Evolutionary conservation across 1,140 invertebrate species (phyloP).

Genomic region (Drosophila miranda): DNA sequence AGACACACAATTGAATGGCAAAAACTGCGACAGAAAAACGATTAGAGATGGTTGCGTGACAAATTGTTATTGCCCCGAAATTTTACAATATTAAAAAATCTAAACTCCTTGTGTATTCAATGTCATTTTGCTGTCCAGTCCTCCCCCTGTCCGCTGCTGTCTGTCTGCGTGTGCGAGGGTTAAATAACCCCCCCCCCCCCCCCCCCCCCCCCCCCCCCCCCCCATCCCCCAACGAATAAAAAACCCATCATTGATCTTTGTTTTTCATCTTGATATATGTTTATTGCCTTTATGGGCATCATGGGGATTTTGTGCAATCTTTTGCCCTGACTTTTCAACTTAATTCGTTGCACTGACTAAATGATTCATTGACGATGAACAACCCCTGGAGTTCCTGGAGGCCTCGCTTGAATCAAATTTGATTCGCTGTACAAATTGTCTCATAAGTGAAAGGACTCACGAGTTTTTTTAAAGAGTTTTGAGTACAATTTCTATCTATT

Average conservation of each 20-base stretch:
- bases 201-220: background rate
- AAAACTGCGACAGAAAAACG: conserved; percentile 14
- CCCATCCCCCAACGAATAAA: conserved; percentile 1
- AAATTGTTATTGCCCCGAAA: conserved; percentile 38
- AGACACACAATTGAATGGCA: conserved; percentile 9
- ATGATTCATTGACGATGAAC: too few species aligned
- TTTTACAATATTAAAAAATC: conserved; percentile 38
- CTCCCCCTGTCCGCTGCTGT: too few species aligned
- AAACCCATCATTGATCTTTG: too few species aligned
- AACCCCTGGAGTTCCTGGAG: too few species aligned
- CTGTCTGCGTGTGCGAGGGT: conserved; percentile 3
- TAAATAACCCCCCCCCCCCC: conserved; percentile 18
- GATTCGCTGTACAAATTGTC: too few species aligned
- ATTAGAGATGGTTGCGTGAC: conserved; percentile 53
- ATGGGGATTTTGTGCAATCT: conserved; percentile 21
- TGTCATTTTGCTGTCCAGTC: conserved; percentile 4
- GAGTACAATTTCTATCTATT: too few species aligned
- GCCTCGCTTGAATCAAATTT: too few species aligned
- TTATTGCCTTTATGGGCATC: conserved; percentile 30
- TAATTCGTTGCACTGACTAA: conserved; percentile 4
- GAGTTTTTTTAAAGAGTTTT: too few species aligned
- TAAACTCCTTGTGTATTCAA: conserved; percentile 30
- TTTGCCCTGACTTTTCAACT: conserved; percentile 3
- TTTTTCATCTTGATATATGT: conserved; percentile 19
- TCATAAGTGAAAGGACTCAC: too few species aligned